Percentiles rank a stretch among this genome's conserved stretches.
These are phyloP conservation scores for Promerops cafer DNA, from an alignment of 2,113 vertebrate genomes.

Conservation along the genomic window DNA sequence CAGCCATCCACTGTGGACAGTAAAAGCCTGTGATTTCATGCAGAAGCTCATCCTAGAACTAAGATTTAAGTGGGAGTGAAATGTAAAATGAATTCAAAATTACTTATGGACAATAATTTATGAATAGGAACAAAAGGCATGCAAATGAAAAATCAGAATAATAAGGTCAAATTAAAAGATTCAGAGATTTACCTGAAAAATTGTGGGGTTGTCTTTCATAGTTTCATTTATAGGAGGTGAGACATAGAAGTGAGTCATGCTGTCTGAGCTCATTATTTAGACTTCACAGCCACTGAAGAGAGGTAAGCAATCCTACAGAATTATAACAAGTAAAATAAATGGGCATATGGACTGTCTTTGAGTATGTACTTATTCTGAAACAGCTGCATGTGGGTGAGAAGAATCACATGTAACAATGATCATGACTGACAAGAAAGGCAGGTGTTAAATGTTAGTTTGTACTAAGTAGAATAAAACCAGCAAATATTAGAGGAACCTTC, in stretches of 20 bases:
- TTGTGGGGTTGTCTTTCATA: not conserved
- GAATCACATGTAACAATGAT: not conserved
- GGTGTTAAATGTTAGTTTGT: not conserved
- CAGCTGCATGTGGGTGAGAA: not conserved
- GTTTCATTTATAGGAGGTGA: not conserved
- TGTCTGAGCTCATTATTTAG: not conserved
- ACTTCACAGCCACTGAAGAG: not conserved
- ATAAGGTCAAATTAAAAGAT: not conserved
- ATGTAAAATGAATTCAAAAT: not conserved
- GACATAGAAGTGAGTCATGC: not conserved
- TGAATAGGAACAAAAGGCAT: not conserved
- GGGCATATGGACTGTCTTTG: not conserved
- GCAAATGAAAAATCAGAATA: not conserved
- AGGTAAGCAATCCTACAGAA: not conserved
- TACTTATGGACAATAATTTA: not conserved
- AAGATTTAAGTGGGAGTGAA: not conserved
- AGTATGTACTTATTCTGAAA: not conserved
- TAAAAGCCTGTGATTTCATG: not conserved
- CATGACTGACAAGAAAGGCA: not conserved
- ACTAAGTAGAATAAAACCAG: not conserved
- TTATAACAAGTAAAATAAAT: not conserved
- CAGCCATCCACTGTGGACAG: not conserved
- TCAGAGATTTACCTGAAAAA: not conserved
- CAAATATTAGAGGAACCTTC: not conserved
- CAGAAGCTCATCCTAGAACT: not conserved